Percentiles rank a stretch among this genome's conserved stretches.
phyloP scores from a whole-genome alignment of 2,797 vertebrate genomes.

The Gadopsis marmoratus region DNA sequence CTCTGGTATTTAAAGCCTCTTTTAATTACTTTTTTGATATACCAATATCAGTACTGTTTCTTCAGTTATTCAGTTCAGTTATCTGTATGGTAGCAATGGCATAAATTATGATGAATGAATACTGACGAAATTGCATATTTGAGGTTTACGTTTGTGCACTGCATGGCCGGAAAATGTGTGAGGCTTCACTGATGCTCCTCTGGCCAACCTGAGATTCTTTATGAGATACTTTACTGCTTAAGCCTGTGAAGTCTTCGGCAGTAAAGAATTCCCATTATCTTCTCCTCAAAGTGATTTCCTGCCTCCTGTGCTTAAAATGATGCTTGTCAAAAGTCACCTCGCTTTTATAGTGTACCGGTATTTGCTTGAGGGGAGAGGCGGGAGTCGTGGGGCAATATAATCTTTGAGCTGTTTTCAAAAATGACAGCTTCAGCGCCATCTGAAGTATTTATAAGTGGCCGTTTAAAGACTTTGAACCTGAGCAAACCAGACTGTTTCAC shows the following conservation, averaged over 20 bases:
- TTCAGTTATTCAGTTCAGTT: no score
- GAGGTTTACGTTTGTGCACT: neutral
- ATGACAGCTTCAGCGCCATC: conserved; percentile 77
- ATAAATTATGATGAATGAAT: no score
- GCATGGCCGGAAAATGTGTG: neutral
- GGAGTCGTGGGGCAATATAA: conserved; percentile 53
- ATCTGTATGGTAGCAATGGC: no score
- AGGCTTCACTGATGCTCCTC: neutral
- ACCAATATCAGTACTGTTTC: neutral
- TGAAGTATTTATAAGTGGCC: conserved; percentile 72
- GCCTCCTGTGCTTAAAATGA: conserved; percentile 3
- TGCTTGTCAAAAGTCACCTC: conserved; percentile 29
- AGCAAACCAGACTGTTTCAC: conserved; percentile 67
- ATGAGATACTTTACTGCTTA: conserved; percentile 28
- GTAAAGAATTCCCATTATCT: conserved; percentile 43
- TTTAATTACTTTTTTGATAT: neutral
- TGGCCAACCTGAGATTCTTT: conserved; percentile 26
- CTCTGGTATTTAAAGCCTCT: conserved; percentile 5
- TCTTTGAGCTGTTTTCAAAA: conserved; percentile 70
- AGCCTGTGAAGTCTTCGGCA: conserved; percentile 29
- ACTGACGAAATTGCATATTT: neutral
- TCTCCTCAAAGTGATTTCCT: conserved; percentile 51
- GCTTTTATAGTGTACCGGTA: conserved; percentile 59
- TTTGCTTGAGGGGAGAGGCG: conserved; percentile 65
- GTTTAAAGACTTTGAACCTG: conserved; percentile 79